These are phyloP conservation scores for Drosophila parabipectinata DNA, from an alignment of 1,140 invertebrate species.

Conservation along the genomic window DNA sequence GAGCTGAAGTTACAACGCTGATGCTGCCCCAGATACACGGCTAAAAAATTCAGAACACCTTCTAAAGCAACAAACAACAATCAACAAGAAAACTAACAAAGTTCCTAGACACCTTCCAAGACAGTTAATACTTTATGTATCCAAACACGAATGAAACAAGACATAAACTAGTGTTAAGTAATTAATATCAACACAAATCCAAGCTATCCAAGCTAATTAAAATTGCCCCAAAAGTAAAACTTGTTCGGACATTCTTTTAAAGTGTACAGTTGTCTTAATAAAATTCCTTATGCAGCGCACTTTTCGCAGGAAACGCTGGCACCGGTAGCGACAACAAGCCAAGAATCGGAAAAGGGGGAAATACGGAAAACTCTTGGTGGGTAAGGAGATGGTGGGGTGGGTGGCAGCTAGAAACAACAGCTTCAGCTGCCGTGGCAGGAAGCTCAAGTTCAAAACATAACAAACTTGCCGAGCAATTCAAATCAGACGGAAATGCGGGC, in stretches of 20 bases:
- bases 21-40: constrained; percentile 13
- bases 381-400: constrained; percentile 3
- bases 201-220: neutral
- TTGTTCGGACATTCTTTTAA: neutral
- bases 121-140: neutral
- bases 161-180: neutral
- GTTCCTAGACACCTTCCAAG: neutral
- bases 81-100: neutral
- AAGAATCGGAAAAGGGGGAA: constrained; percentile 3
- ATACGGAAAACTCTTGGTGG: neutral
- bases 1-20: constrained; percentile 38
- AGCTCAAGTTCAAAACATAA: constrained; percentile 80
- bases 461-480: constrained; percentile 77
- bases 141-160: neutral
- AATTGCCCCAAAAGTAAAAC: neutral
- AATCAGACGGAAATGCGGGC: constrained; percentile 77
- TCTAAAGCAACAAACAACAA: neutral
- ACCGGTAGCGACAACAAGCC: constrained; percentile 40
- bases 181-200: neutral
- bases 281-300: constrained; percentile 77
- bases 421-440: constrained; percentile 63
- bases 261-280: constrained; percentile 69
- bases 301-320: constrained; percentile 69
- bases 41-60: neutral
- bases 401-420: constrained; percentile 25